Base-by-base conservation (phyloP, 2,888 invertebrate species). In the Melipona bicolor region DNA sequence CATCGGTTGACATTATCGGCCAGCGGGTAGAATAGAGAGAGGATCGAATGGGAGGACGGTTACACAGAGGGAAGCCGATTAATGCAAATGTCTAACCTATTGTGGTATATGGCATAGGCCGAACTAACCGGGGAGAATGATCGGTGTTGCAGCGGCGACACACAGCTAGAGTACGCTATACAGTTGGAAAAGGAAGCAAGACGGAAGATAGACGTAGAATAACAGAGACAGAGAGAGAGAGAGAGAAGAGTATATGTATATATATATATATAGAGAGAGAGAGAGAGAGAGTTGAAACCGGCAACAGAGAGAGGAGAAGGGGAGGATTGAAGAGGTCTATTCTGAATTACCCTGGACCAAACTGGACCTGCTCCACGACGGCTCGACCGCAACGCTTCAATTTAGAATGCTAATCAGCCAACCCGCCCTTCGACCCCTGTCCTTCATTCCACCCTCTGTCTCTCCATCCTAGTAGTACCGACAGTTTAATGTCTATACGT, bases 391-490 rank as follows among this genome's bases (percentile, higher is more conserved):
- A 94, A 91, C 92, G 94, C 93, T 94, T 94, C 94, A 94, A 94
- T 94, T 94, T 93, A 93, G 93, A 94, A 94, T 94, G 94, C 94
- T 94, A 94, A 94, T 94, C 93, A 93, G 93, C 89, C 89, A 78
- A 73, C 81, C 85, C 78, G 77, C 84, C 77, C 72, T 71, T 54
- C 77, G 6, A 36, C 13, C 77, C 79, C 43, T 43, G 43, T 43
- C 72, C 50, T 83, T 87, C 85, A 54, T 83, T 62, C 81, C 71
- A 6, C 56, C 43, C 75, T n/a, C 49, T 19, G 36, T 32, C 61
- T 13, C 24, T 43, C 65, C 68, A 19, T 43, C 13, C 80, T 77
- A 64, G 56, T 77, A 69, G 56, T 77, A 86, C 90, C 87, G 91
- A 88, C 89, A 91, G 91, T 92, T 92, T 92, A 93, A 93, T 91